Evolutionary conservation across 2,113 vertebrate genomes (phyloP).

Genomic region (Rhinopomastus cyanomelas): DNA sequence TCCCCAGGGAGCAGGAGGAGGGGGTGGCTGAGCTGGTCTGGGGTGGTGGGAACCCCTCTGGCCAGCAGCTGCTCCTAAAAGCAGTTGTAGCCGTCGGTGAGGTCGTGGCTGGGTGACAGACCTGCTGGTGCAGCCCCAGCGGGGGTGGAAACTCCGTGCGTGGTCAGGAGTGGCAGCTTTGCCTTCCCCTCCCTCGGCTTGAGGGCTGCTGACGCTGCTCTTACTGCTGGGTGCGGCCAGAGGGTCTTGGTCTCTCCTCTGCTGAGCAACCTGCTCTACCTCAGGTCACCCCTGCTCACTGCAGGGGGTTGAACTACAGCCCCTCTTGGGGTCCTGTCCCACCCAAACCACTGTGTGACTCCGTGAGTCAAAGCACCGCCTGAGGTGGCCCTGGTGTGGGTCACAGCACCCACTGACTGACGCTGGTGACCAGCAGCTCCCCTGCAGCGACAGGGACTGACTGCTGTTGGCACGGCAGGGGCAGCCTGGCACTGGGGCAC

Average conservation of each 20-base stretch:
- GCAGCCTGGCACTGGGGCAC: background rate
- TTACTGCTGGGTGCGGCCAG: too few species aligned
- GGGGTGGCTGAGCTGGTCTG: background rate
- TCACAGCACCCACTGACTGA: background rate
- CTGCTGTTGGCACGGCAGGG: accelerated
- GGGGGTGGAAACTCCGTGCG: accelerated
- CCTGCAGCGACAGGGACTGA: background rate
- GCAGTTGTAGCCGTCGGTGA: accelerated
- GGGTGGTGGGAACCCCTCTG: background rate
- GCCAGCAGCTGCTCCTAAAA: background rate
- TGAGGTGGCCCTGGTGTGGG: background rate
- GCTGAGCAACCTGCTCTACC: too few species aligned
- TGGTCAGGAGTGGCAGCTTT: too few species aligned
- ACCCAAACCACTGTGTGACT: background rate
- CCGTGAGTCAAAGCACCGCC: accelerated
- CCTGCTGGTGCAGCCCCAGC: accelerated
- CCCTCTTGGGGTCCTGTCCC: background rate
- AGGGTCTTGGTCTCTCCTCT: too few species aligned
- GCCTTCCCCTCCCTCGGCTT: too few species aligned
- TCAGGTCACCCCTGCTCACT: too few species aligned
- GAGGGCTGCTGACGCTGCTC: too few species aligned
- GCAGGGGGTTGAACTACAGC: too few species aligned
- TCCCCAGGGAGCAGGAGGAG: background rate
- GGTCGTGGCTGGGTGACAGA: background rate
- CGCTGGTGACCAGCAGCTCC: background rate